Conservation (phyloP, 2,888 invertebrate genomes). For the Heliconius ismenius region DNA sequence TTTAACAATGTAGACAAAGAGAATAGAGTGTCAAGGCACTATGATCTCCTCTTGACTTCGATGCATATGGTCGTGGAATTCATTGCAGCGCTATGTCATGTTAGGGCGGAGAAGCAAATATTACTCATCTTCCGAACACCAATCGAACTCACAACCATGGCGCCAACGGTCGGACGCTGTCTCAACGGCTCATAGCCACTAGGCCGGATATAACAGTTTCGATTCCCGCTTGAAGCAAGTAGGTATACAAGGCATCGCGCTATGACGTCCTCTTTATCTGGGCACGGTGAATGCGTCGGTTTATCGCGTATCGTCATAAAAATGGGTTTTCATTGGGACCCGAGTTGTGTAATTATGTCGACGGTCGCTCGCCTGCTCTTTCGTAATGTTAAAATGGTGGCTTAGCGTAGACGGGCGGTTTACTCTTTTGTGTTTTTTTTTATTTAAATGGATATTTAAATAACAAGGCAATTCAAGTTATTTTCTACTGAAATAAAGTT, state of each 20-base stretch:
- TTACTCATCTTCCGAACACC: background rate
- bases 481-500: too few relatives aligned
- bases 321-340: constrained; percentile 67
- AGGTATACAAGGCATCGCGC: background rate
- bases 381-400: constrained; percentile 59
- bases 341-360: constrained; percentile 63
- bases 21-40: background rate
- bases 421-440: background rate
- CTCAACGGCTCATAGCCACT: background rate
- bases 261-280: constrained; percentile 52
- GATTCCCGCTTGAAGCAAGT: background rate
- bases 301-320: constrained; percentile 69
- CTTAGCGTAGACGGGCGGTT: constrained; percentile 35
- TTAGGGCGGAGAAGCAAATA: too few relatives aligned
- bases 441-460: background rate
- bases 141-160: background rate
- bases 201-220: background rate
- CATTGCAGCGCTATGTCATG: background rate
- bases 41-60: background rate
- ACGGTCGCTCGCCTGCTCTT: constrained; percentile 51
- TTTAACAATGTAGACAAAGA: background rate
- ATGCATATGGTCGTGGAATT: background rate
- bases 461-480: background rate
- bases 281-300: constrained; percentile 61
- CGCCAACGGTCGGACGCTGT: background rate